Conservation (phyloP, 2,888 invertebrate species). For the Willowsia nigromaculata region DNA sequence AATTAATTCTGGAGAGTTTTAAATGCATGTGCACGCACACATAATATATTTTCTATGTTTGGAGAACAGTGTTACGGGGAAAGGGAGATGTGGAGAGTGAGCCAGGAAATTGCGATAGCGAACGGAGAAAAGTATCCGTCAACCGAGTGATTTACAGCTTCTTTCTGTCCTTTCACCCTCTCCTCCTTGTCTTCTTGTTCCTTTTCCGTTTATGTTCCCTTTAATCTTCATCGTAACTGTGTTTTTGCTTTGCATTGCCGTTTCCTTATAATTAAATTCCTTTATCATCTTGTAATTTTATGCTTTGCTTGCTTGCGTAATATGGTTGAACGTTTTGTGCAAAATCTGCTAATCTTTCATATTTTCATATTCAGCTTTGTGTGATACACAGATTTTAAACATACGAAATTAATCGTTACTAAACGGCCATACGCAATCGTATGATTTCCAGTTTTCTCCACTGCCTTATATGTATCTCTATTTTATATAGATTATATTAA, state of each 20-base stretch:
- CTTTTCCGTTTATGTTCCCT: not conserved
- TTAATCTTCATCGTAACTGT: constrained; percentile 34
- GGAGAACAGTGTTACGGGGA: not conserved
- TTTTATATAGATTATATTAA: too few relatives aligned
- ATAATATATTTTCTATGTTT: not conserved
- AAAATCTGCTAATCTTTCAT: not conserved
- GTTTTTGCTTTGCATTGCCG: constrained; percentile 25
- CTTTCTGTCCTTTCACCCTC: constrained; percentile 45
- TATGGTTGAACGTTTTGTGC: too few relatives aligned
- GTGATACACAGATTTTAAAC: too few relatives aligned
- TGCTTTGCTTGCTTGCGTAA: not conserved
- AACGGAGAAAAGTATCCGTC: constrained; percentile 37
- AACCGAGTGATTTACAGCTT: constrained; percentile 62
- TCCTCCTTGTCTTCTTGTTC: not conserved
- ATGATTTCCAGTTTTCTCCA: too few relatives aligned
- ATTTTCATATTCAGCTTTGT: not conserved
- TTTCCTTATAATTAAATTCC: constrained; percentile 58
- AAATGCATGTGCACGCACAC: not conserved
- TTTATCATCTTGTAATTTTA: constrained; percentile 14
- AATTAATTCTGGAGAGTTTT: too few relatives aligned
- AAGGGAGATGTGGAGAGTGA: not conserved
- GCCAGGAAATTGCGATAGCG: not conserved
- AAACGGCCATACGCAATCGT: too few relatives aligned
- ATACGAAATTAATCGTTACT: too few relatives aligned
- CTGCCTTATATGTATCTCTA: too few relatives aligned